Base-by-base conservation (phyloP, 2,797 vertebrate species). In the Bryconaethiops microstoma region DNA sequence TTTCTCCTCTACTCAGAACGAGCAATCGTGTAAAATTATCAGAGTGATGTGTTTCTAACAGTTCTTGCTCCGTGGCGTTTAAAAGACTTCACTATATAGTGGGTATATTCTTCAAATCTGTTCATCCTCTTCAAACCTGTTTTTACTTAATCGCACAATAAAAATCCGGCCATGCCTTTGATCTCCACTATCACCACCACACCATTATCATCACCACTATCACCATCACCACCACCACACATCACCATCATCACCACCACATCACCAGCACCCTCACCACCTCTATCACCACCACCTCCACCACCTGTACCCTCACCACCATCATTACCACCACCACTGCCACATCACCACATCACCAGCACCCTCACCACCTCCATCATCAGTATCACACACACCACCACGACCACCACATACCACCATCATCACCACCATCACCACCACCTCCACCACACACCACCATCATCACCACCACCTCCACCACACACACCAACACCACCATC, bases 1-100 rank as follows among this genome's bases (percentile, higher is more conserved):
- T 69, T 69, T 25, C n/a, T 69, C 42, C 12, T 42, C 13, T 5
- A 25, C 25, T 68, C 40, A n/a, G 13, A 72, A 25, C 48, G 16
- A 4, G 23, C 29, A 76, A 69, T 76, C 64, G 63, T 50, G n/a
- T 42, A 23, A 25, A 62, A 60, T 76, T 14, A 54, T 76, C 55
- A 9, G 52, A 60, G 21, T 23, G 59, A 13, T 4, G 13, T 9
- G 23, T 45, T 40, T 48, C 13, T 10, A 55, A 63, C 29, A 29
- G 17, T 48, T 40, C 10, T 80, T 29, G 2, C 42, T 69, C 8
- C 10, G 57, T 67, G 21, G 1, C 25, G 45, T 81, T 64, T 72
- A 55, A 55, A 45, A 12, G 16, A 19, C 50, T 35, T 13, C 14
- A 48, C 54, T 69, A 12, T 1, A 40, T 42, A 63, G 54, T 29